phyloP scores from a whole-genome alignment of 1,140 invertebrate genomes.

The Zaprionus gabonicus region DNA sequence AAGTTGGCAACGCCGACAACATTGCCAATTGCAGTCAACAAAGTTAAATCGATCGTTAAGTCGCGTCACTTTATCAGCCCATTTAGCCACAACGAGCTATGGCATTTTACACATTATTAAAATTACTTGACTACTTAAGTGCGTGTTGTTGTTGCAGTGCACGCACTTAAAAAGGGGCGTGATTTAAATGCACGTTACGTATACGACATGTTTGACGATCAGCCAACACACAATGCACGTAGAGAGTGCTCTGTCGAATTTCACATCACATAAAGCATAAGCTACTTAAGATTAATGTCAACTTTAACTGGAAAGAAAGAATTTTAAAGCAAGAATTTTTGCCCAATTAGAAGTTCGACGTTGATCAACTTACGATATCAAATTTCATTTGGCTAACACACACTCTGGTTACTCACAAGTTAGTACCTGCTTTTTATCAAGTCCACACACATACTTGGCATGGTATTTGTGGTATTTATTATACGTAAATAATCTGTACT shows the following conservation, averaged over 20 bases:
- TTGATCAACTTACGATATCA: not conserved
- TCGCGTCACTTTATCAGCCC: constrained; percentile 54
- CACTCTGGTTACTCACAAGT: not conserved
- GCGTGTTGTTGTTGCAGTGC: constrained; percentile 18
- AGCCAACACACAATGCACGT: too few relatives aligned
- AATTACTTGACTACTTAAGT: constrained; percentile 56
- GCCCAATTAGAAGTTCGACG: not conserved
- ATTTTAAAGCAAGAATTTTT: not conserved
- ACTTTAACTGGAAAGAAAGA: not conserved
- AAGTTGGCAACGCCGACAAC: constrained; percentile 31
- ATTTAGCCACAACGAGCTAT: constrained; percentile 58
- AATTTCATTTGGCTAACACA: not conserved
- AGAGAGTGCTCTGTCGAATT: not conserved
- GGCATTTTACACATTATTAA: constrained; percentile 77
- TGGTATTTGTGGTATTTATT: constrained; percentile 1
- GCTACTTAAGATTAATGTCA: too few relatives aligned
- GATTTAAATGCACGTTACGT: constrained; percentile 45
- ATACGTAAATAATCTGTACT: constrained; percentile 39
- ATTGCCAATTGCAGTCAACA: constrained; percentile 11
- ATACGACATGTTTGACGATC: not conserved
- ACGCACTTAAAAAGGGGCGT: constrained; percentile 31
- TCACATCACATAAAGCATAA: too few relatives aligned
- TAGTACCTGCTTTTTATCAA: not conserved
- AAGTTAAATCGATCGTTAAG: constrained; percentile 33
- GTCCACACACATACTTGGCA: not conserved